These are phyloP conservation scores for Steromphala cineraria DNA, from an alignment of 2,888 invertebrate genomes.

Conservation along the genomic window DNA sequence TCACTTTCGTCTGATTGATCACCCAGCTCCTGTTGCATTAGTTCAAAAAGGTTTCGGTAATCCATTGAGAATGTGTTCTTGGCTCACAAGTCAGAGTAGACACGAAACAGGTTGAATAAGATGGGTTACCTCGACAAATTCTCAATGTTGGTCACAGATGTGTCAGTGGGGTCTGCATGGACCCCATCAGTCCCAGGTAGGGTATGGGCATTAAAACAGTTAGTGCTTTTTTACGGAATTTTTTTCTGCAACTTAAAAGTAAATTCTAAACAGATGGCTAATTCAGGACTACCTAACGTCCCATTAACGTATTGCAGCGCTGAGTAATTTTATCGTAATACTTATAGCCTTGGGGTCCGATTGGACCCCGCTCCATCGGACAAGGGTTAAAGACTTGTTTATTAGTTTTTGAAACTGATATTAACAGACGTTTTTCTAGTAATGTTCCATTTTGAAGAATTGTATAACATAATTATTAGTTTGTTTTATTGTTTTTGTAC, in stretches of 20 bases:
- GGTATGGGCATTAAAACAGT: neutral
- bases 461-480: too few species aligned
- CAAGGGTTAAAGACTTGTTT: too few species aligned
- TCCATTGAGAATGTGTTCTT: neutral
- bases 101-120: too few species aligned
- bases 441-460: too few species aligned
- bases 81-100: neutral
- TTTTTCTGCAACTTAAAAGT: neutral
- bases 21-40: neutral
- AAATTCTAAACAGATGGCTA: neutral
- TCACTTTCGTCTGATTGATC: neutral
- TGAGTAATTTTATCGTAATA: neutral
- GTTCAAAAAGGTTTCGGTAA: neutral
- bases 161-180: neutral
- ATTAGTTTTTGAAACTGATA: too few species aligned
- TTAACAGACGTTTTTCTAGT: too few species aligned
- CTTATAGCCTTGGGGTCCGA: too few species aligned
- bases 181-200: neutral
- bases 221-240: neutral
- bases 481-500: too few species aligned
- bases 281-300: neutral
- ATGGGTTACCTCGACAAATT: too few species aligned
- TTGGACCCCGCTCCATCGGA: too few species aligned
- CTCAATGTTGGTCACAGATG: neutral
- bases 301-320: neutral